Base-by-base conservation (phyloP, 2,888 invertebrate species). In the Plutella xylostella region DNA sequence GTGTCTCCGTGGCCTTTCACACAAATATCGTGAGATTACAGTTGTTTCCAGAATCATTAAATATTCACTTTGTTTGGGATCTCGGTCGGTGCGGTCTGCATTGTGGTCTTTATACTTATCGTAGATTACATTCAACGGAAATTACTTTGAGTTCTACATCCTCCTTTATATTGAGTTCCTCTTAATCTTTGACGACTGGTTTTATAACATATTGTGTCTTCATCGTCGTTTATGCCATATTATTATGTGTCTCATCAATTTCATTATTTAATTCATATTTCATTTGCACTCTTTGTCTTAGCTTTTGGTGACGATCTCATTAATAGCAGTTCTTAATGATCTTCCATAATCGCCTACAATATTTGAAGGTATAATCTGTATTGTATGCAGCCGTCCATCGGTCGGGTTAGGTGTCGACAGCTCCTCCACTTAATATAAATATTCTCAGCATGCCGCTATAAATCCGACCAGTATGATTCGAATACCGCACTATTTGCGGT, bases 401-500 rank as follows among this genome's bases (percentile, higher is more conserved):
- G 67, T 72, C 72, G 63, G 78, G 75, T 80, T 47, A 75, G 77
- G 79, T 69, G 82, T 73, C 72, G 79, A 82, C 78, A 79, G 79
- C 73, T 75, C 60, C 70, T 66, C 79, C 76, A 80, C 82, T 79
- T 79, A 77, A 80, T 82, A 83, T 82, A 82, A 79, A 83, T 79
- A 79, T 73, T 69, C 72, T 72, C 57, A 71, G 78, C 77, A 67
- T 67, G 65, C 63, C 67, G 68, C 69, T 67, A 74, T 80, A 79
- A 77, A 77, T 78, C 70, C 65, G 67, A 65, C 61, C 68, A 63
- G 62, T 64, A 64, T 63, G 68, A 65, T 61, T 68, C 64, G 61
- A 63, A 64, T 61, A 59, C 52, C 60, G 52, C 48, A 55, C 60
- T 63, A 65, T 64, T 64, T 69, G 57, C 65, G 60, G 78, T 57